A percentile compares a stretch with the other conserved stretches of the same genome.
These are phyloP conservation scores for Zaprionus camerounensis DNA, from an alignment of 1,140 invertebrate species.

Conservation along the genomic window DNA sequence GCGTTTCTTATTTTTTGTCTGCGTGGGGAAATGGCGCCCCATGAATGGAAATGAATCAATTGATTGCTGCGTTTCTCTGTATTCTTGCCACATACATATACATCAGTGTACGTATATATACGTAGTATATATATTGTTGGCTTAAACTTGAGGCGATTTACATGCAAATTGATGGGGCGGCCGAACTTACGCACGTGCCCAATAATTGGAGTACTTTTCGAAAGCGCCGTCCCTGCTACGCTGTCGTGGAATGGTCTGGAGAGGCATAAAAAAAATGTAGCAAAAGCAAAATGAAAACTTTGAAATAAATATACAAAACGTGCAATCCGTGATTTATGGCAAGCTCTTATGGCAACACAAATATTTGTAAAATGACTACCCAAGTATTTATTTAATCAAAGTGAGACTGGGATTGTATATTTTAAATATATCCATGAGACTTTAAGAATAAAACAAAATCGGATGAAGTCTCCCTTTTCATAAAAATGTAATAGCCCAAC, in stretches of 20 bases:
- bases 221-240: not conserved
- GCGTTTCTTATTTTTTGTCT: not conserved
- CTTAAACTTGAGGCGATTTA: constrained; percentile 51
- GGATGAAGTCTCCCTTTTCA: not conserved
- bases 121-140: constrained; percentile 17
- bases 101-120: not conserved
- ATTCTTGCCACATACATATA: not conserved
- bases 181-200: constrained; percentile 54
- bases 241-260: not conserved
- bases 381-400: constrained; percentile 7
- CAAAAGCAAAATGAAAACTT: constrained; percentile 29
- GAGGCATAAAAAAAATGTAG: not conserved
- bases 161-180: constrained; percentile 61
- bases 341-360: constrained; percentile 6
- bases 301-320: constrained; percentile 35
- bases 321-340: constrained; percentile 28
- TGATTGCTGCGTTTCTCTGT: constrained; percentile 46
- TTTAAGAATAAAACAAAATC: not conserved
- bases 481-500: no score
- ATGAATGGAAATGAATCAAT: constrained; percentile 53
- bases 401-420: not conserved
- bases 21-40: constrained; percentile 12
- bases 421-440: not conserved
- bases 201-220: constrained; percentile 50
- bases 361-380: not conserved